Conservation (phyloP, 2,888 invertebrate genomes). For the Amiota communis region DNA sequence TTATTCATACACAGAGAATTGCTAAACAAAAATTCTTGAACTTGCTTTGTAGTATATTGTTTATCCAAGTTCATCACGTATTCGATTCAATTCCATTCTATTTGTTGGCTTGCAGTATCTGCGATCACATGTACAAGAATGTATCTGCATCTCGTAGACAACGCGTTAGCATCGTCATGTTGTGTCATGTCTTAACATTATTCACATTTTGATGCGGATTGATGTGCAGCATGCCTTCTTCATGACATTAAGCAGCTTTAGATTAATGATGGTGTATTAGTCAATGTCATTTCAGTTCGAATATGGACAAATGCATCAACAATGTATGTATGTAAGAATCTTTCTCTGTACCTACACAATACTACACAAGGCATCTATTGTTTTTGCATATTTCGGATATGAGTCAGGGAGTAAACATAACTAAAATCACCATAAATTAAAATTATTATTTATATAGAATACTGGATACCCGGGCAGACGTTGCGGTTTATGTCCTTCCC, state of each 20-base stretch:
- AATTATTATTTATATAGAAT: too few relatives aligned
- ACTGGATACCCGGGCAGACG: too few relatives aligned
- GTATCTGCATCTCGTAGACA: not conserved
- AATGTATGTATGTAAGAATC: too few relatives aligned
- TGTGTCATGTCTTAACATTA: slow-evolving; percentile 13
- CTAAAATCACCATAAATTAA: too few relatives aligned
- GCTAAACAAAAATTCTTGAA: not conserved
- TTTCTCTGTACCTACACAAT: too few relatives aligned
- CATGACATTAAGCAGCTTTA: slow-evolving; percentile 59
- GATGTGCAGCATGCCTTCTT: slow-evolving; percentile 49
- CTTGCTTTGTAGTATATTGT: not conserved
- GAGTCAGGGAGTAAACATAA: too few relatives aligned
- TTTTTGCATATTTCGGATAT: too few relatives aligned
- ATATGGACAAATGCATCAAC: slow-evolving; percentile 1
- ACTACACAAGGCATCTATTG: too few relatives aligned
- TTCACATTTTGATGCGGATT: slow-evolving; percentile 56
- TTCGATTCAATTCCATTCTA: slow-evolving; percentile 27
- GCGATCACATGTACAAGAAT: not conserved
- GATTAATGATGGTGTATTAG: slow-evolving; percentile 62
- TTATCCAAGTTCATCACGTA: slow-evolving; percentile 33
- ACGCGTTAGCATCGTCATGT: slow-evolving; percentile 8
- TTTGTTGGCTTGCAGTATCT: not conserved
- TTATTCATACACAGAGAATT: not conserved
- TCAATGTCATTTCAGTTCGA: slow-evolving; percentile 53
- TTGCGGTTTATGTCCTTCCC: too few relatives aligned